These are phyloP conservation scores for Philereme transversata DNA, from an alignment of 2,888 invertebrate species.

Conservation along the genomic window DNA sequence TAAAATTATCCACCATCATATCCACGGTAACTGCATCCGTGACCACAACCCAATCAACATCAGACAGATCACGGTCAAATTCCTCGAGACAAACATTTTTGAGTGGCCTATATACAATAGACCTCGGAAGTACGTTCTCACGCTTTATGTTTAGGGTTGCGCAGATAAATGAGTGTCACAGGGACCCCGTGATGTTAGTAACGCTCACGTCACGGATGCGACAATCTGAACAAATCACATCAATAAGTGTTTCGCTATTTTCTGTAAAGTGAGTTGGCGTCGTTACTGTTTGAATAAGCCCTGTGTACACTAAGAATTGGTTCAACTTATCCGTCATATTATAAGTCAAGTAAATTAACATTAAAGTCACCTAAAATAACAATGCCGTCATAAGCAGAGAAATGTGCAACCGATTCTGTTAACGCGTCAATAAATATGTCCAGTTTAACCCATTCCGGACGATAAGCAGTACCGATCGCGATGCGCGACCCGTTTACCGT, in stretches of 20 bases:
- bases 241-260: not conserved
- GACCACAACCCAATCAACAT: no score
- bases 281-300: not conserved
- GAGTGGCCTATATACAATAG: no score
- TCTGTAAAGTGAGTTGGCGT: constrained; percentile 1
- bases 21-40: no score
- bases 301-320: not conserved
- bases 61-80: no score
- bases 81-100: no score
- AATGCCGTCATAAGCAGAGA: not conserved
- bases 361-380: constrained; percentile 2
- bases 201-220: no score
- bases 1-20: no score
- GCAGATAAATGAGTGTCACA: no score
- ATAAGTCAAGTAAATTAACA: not conserved
- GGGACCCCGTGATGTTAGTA: no score
- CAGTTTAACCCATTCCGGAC: not conserved
- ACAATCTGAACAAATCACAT: not conserved
- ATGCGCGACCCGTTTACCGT: no score
- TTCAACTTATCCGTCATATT: not conserved
- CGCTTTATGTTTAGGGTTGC: no score
- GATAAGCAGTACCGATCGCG: constrained; percentile 5
- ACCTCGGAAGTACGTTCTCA: no score
- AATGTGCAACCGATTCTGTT: constrained; percentile 1
- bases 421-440: not conserved